phyloP scores from a whole-genome alignment of 1,140 invertebrate species.

The Geopemphigus sp. region DNA sequence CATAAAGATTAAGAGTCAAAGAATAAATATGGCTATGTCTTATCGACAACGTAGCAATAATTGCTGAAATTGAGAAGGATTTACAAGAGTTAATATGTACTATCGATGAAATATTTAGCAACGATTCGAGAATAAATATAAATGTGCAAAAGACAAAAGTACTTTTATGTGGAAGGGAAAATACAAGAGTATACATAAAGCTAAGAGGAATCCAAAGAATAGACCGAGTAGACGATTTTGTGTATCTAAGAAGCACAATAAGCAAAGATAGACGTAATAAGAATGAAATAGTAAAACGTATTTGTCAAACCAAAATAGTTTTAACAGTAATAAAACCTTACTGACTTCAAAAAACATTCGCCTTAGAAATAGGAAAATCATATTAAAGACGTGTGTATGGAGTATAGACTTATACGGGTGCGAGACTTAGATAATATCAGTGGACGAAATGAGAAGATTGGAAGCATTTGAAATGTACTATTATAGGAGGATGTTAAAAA shows the following conservation, averaged over 20 bases:
- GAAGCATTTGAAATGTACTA: too few species aligned
- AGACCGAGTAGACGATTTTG: neutral
- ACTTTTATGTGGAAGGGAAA: neutral
- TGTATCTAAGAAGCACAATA: neutral
- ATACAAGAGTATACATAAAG: neutral
- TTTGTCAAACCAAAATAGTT: neutral
- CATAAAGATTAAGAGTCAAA: neutral
- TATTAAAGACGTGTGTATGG: too few species aligned
- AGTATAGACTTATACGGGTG: too few species aligned
- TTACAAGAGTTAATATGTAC: neutral
- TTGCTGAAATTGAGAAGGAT: too few species aligned
- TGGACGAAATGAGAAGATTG: too few species aligned
- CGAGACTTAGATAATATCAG: too few species aligned
- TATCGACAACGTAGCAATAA: neutral
- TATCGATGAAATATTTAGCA: neutral
- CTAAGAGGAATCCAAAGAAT: neutral
- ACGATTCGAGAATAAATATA: neutral
- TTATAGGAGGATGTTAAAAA: too few species aligned
- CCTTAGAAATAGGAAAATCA: too few species aligned
- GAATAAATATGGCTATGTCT: neutral
- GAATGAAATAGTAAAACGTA: neutral
- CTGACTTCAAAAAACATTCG: too few species aligned
- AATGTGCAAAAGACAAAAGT: neutral
- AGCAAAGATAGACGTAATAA: neutral
- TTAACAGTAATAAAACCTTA: neutral